Conservation (phyloP, 1,140 invertebrate species). For the Orussus abietinus region DNA sequence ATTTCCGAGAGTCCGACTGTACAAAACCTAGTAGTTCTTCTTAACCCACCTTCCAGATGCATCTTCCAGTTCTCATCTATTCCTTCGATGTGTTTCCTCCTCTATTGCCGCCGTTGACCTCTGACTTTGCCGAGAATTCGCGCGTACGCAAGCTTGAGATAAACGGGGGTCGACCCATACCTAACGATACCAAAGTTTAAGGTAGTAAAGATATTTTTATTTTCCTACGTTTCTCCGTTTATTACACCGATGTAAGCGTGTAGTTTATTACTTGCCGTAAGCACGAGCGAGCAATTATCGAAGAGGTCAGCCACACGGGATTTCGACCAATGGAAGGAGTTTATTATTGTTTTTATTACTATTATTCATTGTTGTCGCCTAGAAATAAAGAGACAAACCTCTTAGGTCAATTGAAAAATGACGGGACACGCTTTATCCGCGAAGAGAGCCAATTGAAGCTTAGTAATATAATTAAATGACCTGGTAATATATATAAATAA, state of each 20-base stretch:
- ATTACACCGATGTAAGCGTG: too few relatives aligned
- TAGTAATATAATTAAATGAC: too few relatives aligned
- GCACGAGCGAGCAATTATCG: background rate
- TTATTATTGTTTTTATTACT: background rate
- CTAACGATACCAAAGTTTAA: constrained; percentile 55
- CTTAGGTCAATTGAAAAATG: too few relatives aligned
- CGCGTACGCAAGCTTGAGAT: too few relatives aligned
- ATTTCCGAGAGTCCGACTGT: too few relatives aligned
- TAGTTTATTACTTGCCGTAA: background rate
- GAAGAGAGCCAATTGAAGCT: too few relatives aligned
- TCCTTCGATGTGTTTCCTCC: background rate
- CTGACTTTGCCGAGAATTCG: background rate
- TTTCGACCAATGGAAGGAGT: background rate
- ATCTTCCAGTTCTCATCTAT: background rate
- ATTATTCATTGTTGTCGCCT: background rate
- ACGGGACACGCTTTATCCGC: too few relatives aligned
- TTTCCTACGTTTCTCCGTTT: background rate
- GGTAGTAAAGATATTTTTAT: constrained; percentile 30
- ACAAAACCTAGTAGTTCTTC: too few relatives aligned
- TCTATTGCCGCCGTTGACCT: background rate
- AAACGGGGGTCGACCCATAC: constrained; percentile 32
- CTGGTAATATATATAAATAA: too few relatives aligned
- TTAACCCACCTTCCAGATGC: too few relatives aligned
- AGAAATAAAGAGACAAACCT: too few relatives aligned
- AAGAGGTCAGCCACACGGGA: background rate